phyloP scores from a whole-genome alignment of 1,140 invertebrate species.

The Drosophila eugracilis region DNA sequence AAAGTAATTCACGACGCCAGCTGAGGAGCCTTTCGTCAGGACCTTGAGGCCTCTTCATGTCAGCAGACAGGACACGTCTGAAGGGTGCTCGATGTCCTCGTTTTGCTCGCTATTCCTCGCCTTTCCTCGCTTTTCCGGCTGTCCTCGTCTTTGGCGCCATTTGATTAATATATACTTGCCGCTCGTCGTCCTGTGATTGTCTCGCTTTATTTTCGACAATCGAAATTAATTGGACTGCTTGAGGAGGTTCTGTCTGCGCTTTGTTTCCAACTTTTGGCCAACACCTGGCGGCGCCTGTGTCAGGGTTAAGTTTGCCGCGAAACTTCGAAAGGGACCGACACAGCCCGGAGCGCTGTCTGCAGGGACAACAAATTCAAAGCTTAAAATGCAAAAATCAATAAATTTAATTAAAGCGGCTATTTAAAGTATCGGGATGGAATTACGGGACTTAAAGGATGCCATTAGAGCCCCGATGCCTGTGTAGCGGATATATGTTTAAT shows the following conservation, averaged over 20 bases:
- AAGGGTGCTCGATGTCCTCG: slow-evolving; percentile 25
- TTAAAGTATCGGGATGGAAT: slow-evolving; percentile 42
- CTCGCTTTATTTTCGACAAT: slow-evolving; percentile 62
- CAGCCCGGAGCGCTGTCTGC: slow-evolving; percentile 14
- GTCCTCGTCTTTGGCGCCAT: slow-evolving; percentile 45
- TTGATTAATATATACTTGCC: slow-evolving; percentile 64
- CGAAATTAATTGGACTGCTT: slow-evolving; percentile 63
- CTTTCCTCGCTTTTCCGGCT: slow-evolving; percentile 4
- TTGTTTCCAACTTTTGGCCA: slow-evolving; percentile 33
- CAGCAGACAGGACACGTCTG: slow-evolving; percentile 36
- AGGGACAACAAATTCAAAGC: slow-evolving; percentile 22
- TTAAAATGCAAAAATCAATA: slow-evolving; percentile 61
- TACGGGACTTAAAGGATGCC: slow-evolving; percentile 19
- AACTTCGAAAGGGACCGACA: slow-evolving; percentile 9
- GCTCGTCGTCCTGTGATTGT: slow-evolving; percentile 37
- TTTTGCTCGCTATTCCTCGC: background rate
- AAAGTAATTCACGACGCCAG: slow-evolving; percentile 61
- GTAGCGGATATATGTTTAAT: slow-evolving; percentile 31
- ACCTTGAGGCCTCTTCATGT: slow-evolving; percentile 43
- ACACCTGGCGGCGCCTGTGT: slow-evolving; percentile 39
- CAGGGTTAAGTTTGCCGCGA: slow-evolving; percentile 27
- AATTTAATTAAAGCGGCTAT: slow-evolving; percentile 50
- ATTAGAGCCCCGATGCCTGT: slow-evolving; percentile 8
- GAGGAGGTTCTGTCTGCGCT: slow-evolving; percentile 43
- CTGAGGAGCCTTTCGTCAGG: slow-evolving; percentile 30